phyloP scores from a whole-genome alignment of 2,113 vertebrate genomes.

The Clarias gariepinus region DNA sequence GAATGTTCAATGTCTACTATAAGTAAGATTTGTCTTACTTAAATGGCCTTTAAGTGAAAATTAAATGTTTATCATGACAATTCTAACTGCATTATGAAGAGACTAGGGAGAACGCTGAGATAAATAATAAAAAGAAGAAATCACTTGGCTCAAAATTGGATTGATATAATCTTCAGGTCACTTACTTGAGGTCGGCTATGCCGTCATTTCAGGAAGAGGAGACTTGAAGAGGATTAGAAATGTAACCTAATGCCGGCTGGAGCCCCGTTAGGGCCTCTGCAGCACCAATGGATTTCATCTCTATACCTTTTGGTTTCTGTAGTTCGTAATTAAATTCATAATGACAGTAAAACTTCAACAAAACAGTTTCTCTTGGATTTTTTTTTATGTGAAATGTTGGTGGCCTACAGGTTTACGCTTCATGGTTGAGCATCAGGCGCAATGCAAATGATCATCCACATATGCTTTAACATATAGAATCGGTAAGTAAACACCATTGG shows the following conservation, averaged over 20 bases:
- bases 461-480: slow-evolving; percentile 8
- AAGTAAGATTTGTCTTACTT: not conserved
- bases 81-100: not conserved
- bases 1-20: not conserved
- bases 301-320: not conserved
- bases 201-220: slow-evolving; percentile 48
- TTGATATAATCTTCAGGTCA: slow-evolving; percentile 63
- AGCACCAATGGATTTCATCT: slow-evolving; percentile 20
- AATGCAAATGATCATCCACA: slow-evolving; percentile 11
- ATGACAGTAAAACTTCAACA: not conserved
- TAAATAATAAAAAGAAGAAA: slow-evolving; percentile 18
- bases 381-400: slow-evolving; percentile 5
- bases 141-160: slow-evolving; percentile 46
- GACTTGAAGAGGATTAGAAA: slow-evolving; percentile 62
- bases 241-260: slow-evolving; percentile 45
- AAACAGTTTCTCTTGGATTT: not conserved
- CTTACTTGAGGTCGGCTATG: slow-evolving; percentile 54
- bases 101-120: not conserved
- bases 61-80: not conserved
- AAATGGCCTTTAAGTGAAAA: not conserved
- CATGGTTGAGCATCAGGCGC: not conserved
- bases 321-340: slow-evolving; percentile 3
- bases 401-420: not conserved
- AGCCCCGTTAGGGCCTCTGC: slow-evolving; percentile 41
- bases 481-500: slow-evolving; percentile 36